Base-by-base conservation (phyloP, 2,888 invertebrate species). In the Plebejus anna region DNA sequence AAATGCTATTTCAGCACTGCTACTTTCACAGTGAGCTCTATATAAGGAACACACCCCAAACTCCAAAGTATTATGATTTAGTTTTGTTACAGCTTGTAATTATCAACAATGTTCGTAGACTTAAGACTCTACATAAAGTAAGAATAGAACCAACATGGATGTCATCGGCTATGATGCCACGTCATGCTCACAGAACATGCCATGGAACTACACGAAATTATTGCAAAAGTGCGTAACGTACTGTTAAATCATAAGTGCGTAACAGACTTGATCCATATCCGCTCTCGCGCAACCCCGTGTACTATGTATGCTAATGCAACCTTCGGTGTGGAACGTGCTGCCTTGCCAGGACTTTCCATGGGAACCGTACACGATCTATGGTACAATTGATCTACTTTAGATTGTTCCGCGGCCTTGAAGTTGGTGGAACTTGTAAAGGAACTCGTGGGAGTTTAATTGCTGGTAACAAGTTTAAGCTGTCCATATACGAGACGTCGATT, bases 331-430 rank as follows among this genome's bases (percentile, higher is more conserved):
- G 66, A 66, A 66, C 66, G 66, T 66, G 66, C 32, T 32, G 66
- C 66, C 66, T 66, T 4, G 66, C 32, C 66, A 66, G 66, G 11
- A 61, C 61, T 61, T 61, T 9, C 61, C 61, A 61, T 61, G 61
- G 61, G 61, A 61, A 66, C 61, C 22, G n/a, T 7, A n/a, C 59
- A 36, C 66, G 28, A 61, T 22, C 61, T 61, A 61, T 36, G 32
- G 5, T 16, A 66, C 66, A 66, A 66, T 66, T 66, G 66, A 16
- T 32, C 66, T 36, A 66, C 36, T 32, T 66, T 32, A 32, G 32
- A 66, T 66, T 66, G 66, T 66, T 32, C 28, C 4, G 28, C 61
- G 61, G 16, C 66, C 66, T 66, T 66, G 66, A 28, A 28, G 61
- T 28, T 7, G 61, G 61, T 32, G 61, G 66, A 36, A 32, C 66